These are phyloP conservation scores for Temnothorax curvispinosus DNA, from an alignment of 1,140 invertebrate genomes.

Conservation along the genomic window DNA sequence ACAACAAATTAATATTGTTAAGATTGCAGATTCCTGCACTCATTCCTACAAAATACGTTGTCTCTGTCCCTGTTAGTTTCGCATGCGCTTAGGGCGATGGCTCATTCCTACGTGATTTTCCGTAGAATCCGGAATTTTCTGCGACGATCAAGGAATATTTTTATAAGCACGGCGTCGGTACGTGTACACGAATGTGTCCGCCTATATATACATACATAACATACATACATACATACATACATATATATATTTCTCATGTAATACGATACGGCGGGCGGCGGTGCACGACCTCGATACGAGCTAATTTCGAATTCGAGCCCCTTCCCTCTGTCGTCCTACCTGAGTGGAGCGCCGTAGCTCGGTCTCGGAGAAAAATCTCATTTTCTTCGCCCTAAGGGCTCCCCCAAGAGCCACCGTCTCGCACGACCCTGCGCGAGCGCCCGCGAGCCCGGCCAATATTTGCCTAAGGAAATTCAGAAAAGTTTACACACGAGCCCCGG, in stretches of 20 bases:
- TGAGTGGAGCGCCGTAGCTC: conserved; percentile 57
- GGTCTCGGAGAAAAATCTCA: conserved; percentile 83
- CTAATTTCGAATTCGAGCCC: conserved; percentile 84
- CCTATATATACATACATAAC: background rate
- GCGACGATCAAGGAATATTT: conserved; percentile 58
- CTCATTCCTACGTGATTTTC: conserved; percentile 48
- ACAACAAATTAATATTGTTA: background rate
- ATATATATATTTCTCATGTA: conserved; percentile 68
- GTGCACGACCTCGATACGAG: conserved; percentile 78
- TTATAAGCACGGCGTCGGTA: conserved; percentile 34
- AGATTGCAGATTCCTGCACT: background rate
- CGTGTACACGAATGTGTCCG: background rate
- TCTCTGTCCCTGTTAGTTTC: background rate
- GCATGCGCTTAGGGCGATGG: conserved; percentile 7
- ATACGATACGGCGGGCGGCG: conserved; percentile 72
- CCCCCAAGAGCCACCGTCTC: conserved; percentile 78
- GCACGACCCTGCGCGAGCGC: conserved; percentile 68
- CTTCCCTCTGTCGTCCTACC: conserved; percentile 64
- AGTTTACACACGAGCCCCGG: conserved; percentile 83
- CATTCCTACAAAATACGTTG: background rate
- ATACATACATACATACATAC: background rate
- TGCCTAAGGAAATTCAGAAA: conserved; percentile 85
- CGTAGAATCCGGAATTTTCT: conserved; percentile 47
- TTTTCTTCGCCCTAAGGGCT: conserved; percentile 84
- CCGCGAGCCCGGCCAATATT: conserved; percentile 82